These are phyloP conservation scores for Sylvilagus floridanus DNA, from an alignment of 2,797 vertebrate species.

Conservation along the genomic window DNA sequence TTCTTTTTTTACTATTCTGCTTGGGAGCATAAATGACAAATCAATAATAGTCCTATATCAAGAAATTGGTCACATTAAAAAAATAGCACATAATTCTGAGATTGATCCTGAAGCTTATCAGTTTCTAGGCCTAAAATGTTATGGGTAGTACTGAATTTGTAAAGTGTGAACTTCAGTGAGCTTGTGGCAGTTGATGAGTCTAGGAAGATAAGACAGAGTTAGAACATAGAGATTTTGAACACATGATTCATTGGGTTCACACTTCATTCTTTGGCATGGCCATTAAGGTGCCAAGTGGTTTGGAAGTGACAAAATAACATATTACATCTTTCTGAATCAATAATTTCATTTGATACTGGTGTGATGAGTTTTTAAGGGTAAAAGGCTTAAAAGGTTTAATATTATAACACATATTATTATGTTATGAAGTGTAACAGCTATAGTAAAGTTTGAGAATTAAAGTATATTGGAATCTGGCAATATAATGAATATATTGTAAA, in stretches of 20 bases:
- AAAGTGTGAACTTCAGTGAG: rapidly evolving
- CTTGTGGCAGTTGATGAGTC: background rate
- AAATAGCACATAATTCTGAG: background rate
- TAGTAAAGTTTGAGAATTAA: background rate
- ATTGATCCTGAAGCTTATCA: background rate
- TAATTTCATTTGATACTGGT: background rate
- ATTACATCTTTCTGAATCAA: background rate
- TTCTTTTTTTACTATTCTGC: background rate
- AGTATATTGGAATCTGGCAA: background rate
- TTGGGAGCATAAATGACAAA: background rate
- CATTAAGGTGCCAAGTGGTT: background rate
- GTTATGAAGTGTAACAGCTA: background rate
- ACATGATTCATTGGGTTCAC: background rate
- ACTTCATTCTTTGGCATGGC: background rate
- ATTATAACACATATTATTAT: background rate
- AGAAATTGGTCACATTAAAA: background rate
- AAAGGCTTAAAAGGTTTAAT: background rate
- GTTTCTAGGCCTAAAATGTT: background rate
- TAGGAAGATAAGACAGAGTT: background rate
- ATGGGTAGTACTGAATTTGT: background rate
- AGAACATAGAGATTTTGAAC: background rate
- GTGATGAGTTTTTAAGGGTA: background rate
- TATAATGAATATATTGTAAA: background rate
- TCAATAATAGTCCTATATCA: background rate
- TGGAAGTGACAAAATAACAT: background rate